phyloP scores from a whole-genome alignment of 2,113 vertebrate species.

The Cnemophilus loriae region DNA sequence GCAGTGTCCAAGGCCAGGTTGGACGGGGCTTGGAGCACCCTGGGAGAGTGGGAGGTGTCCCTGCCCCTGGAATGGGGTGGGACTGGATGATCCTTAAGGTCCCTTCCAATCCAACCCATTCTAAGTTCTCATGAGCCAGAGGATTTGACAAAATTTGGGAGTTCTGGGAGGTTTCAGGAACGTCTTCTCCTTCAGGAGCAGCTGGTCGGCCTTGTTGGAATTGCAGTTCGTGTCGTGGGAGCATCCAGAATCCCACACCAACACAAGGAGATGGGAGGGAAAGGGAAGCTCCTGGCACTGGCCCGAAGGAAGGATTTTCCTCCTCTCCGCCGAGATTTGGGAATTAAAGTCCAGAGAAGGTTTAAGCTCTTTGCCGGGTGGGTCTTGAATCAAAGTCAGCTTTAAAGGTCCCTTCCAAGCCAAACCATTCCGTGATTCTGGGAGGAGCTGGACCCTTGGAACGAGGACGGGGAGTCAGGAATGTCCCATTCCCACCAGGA shows the following conservation, averaged over 20 bases:
- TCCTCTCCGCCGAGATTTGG: not conserved
- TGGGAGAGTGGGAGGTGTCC: not conserved
- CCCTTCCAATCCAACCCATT: not conserved
- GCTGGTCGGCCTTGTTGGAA: not conserved
- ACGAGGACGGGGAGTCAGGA: not conserved
- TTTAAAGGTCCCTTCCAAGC: not conserved
- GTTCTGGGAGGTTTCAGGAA: not conserved
- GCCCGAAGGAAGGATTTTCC: not conserved
- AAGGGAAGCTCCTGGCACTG: not conserved
- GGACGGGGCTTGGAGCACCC: not conserved
- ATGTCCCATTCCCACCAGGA: not conserved
- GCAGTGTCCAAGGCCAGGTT: not conserved
- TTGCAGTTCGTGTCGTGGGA: not conserved
- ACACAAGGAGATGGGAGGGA: not conserved
- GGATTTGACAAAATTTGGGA: not conserved
- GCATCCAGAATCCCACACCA: not conserved
- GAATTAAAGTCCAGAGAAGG: not conserved
- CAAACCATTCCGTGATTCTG: not conserved
- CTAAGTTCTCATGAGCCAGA: no score
- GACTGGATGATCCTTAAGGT: not conserved
- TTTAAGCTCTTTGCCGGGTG: not conserved
- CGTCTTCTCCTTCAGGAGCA: not conserved
- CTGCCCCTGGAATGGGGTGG: not conserved
- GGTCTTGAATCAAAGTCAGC: no score
- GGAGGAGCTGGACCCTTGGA: not conserved